Evolutionary conservation across 1,140 invertebrate genomes (phyloP).

Genomic region (Lepidotrigona ventralis): DNA sequence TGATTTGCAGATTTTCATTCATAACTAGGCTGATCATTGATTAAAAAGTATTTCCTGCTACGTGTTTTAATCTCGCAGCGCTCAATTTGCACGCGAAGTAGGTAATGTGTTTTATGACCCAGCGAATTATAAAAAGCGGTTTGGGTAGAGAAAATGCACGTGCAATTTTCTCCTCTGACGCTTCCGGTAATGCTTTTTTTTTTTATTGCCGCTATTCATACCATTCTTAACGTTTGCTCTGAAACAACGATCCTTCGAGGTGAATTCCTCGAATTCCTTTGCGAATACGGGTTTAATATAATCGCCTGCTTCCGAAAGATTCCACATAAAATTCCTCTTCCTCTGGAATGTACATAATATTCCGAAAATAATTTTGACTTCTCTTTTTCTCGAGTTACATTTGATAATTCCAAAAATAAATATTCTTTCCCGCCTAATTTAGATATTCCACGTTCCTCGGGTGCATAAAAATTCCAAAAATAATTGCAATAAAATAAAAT

Average conservation of each 20-base stretch:
- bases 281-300: not conserved
- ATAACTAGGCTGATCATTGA: not conserved
- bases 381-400: not conserved
- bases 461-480: not conserved
- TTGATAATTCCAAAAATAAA: not conserved
- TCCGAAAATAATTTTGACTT: not conserved
- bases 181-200: not conserved
- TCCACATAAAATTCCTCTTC: not conserved
- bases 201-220: not conserved
- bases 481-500: not conserved
- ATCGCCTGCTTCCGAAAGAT: not conserved
- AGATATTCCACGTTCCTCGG: too few relatives aligned
- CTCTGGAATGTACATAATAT: not conserved
- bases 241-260: not conserved
- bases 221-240: not conserved
- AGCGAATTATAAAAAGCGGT: not conserved
- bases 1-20: not conserved
- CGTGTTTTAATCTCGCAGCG: not conserved
- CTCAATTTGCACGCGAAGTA: not conserved
- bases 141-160: not conserved
- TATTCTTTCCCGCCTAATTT: too few relatives aligned
- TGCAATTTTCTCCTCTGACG: conserved; percentile 4
- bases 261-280: not conserved
- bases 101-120: not conserved
- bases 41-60: not conserved